Evolutionary conservation across 2,888 invertebrate species (phyloP), one percentile per base, ranked within the genome.

Genomic region (Drosophila affinis): DNA sequence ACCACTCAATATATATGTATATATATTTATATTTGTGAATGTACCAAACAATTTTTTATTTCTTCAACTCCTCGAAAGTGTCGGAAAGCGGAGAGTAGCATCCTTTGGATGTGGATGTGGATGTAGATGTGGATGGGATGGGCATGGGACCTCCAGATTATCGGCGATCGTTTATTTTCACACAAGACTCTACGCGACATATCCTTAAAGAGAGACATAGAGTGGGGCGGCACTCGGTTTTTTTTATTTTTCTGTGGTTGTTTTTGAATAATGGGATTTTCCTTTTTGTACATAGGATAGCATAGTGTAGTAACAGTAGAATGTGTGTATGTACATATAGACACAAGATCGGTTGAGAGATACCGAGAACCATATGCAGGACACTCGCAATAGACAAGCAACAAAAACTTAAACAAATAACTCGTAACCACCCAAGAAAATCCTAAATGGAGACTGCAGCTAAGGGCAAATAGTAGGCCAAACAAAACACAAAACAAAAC

Each of bases 381-480:
- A 32, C 47, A 32, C 47, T 74, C 47, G 78, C 81, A 79, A 82
- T 80, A 82, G 71, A 82, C 80, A 81, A 79, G 51, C 62, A 63
- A 81, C 54, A 52, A 59, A 72, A 73, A 87, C 81, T 81, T 80
- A 80, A 84, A 54, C 45, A 53, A 84, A 77, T 39, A 39, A 85
- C 83, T 87, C 88, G 88, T 85, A 84, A 84, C 83, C 83, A 84
- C 83, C 83, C 83, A 87, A n/a, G 39, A 81, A 87, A 70, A 84
- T 85, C 85, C 85, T 86, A 86, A 78, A 85, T 78, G 83, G 83
- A 84, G 83, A 84, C 83, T 84, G 83, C 83, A 75, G 74, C 74
- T 73, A 74, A 73, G 62, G 64, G 63, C 64, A 76, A 63, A 67
- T 73, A 73, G 71, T 58, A 63, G 59, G 68, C 52, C 72, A 77